Conservation (phyloP, 2,113 vertebrate genomes). For the Cyprichromis sp. region DNA sequence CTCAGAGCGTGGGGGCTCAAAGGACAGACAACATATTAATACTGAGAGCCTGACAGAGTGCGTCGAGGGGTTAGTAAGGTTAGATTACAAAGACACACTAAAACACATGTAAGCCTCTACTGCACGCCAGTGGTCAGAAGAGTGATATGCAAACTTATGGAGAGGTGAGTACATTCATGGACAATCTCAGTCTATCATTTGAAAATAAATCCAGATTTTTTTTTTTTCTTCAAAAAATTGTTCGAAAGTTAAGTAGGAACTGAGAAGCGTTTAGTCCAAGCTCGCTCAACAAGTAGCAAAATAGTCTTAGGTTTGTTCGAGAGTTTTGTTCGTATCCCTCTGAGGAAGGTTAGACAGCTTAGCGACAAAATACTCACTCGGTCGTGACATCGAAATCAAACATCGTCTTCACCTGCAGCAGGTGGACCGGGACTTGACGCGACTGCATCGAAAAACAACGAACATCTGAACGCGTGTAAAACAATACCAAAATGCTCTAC, state of each 20-base stretch:
- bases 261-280: slow-evolving; percentile 31
- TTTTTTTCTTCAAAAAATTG: not conserved
- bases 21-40: slow-evolving; percentile 31
- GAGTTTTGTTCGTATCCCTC: slow-evolving; percentile 36
- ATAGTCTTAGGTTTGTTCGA: slow-evolving; percentile 51
- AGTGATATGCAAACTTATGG: slow-evolving; percentile 70
- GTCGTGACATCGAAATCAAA: slow-evolving; percentile 1
- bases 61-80: slow-evolving; percentile 61
- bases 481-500: slow-evolving; percentile 65
- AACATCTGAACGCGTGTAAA: slow-evolving; percentile 56
- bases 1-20: slow-evolving; percentile 11
- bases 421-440: slow-evolving; percentile 19
- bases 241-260: slow-evolving; percentile 25
- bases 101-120: slow-evolving; percentile 56
- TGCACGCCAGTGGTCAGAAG: slow-evolving; percentile 52
- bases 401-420: slow-evolving; percentile 23
- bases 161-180: slow-evolving; percentile 69
- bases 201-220: slow-evolving; percentile 5
- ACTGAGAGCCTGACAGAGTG: slow-evolving; percentile 29
- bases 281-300: slow-evolving; percentile 49
- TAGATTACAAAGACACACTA: slow-evolving; percentile 49
- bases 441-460: slow-evolving; percentile 27
- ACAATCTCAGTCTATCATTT: slow-evolving; percentile 49
- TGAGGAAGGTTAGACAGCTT: slow-evolving; percentile 29
- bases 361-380: slow-evolving; percentile 15